Conservation (phyloP, 2,888 invertebrate genomes). For the Pandemis heparana region DNA sequence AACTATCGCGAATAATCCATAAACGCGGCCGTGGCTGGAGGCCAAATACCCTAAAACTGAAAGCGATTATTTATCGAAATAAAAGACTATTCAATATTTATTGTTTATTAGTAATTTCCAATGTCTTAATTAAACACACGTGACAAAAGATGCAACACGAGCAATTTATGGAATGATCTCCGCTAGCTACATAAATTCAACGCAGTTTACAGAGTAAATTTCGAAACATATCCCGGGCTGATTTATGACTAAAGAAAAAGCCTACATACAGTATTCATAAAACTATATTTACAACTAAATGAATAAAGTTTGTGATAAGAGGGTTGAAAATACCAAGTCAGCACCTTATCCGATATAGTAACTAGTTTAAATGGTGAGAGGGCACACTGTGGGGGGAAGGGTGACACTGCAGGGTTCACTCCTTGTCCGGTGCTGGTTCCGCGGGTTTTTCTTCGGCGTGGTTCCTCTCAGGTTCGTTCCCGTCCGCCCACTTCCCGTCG, state of each 20-base stretch:
- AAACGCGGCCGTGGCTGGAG: too few species aligned
- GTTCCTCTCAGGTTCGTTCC: constrained; percentile 78
- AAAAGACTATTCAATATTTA: constrained; percentile 2
- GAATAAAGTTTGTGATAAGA: constrained; percentile 31
- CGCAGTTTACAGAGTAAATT: constrained; percentile 13
- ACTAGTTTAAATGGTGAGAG: constrained; percentile 13
- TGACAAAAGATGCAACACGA: constrained; percentile 28
- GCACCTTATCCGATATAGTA: constrained; percentile 44
- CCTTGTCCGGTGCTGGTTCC: constrained; percentile 70
- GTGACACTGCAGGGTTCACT: constrained; percentile 53
- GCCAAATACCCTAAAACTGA: too few species aligned
- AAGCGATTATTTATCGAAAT: not conserved
- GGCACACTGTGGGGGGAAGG: constrained; percentile 23
- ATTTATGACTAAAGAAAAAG: constrained; percentile 23
- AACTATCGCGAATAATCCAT: too few species aligned
- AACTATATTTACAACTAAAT: constrained; percentile 49
- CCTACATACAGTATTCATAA: constrained; percentile 42
- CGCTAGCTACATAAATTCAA: constrained; percentile 26
- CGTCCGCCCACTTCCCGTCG: constrained; percentile 88
- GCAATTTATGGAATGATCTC: constrained; percentile 35
- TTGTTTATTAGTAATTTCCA: constrained; percentile 36
- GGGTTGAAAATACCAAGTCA: constrained; percentile 35
- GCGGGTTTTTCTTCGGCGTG: constrained; percentile 71
- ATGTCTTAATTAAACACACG: constrained; percentile 35
- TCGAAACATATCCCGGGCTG: constrained; percentile 10